Percentiles rank a stretch among this genome's conserved stretches.
Conservation (phyloP, 2,888 invertebrate species). For the Lepidonotus clava region DNA sequence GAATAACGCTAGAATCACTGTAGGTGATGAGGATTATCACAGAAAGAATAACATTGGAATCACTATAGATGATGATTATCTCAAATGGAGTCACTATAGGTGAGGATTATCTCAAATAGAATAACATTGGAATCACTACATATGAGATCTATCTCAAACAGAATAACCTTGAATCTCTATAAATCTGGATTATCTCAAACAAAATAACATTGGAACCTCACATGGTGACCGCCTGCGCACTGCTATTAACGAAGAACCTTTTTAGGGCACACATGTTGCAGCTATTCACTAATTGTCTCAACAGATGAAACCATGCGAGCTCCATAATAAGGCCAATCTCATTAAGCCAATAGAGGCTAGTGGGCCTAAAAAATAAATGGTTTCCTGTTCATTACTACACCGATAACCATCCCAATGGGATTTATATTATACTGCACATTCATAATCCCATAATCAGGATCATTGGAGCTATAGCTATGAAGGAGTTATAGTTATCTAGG, state of each 20-base stretch:
- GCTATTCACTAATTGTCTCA: not conserved
- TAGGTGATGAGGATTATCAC: too few species aligned
- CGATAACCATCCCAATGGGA: not conserved
- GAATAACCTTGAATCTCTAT: not conserved
- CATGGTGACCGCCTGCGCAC: too few species aligned
- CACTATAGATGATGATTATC: too few species aligned
- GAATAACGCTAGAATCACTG: too few species aligned
- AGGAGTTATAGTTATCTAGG: not conserved
- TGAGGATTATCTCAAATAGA: not conserved
- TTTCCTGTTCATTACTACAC: not conserved
- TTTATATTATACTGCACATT: not conserved
- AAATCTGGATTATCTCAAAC: not conserved
- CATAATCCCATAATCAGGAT: too few species aligned
- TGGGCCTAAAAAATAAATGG: not conserved
- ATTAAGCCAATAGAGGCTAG: not conserved
- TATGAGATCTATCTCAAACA: not conserved
- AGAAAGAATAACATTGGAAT: too few species aligned
- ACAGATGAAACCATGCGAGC: not conserved
- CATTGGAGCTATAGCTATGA: not conserved
- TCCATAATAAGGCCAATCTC: constrained; percentile 14
- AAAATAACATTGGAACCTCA: too few species aligned
- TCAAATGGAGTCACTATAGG: not conserved
- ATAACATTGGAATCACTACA: not conserved
- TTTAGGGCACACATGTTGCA: not conserved
- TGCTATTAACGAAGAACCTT: not conserved